Percentiles rank a stretch among this genome's conserved stretches.
phyloP scores from a whole-genome alignment of 2,888 invertebrate species.

The Dryomyza anilis region DNA sequence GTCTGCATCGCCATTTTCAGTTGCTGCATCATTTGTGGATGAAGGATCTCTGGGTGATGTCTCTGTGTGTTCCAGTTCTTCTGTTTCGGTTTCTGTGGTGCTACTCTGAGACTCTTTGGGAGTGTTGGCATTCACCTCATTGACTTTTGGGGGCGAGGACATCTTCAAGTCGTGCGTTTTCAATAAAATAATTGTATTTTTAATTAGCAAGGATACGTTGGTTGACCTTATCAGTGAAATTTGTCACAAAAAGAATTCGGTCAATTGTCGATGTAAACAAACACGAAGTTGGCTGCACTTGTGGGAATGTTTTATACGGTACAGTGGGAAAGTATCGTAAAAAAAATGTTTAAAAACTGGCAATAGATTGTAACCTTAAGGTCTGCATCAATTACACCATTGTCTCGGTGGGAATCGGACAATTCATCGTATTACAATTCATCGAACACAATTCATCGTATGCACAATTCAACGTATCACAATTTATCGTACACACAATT shows the following conservation, averaged over 20 bases:
- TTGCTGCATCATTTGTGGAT: no score
- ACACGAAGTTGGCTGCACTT: neutral
- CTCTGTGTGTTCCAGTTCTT: neutral
- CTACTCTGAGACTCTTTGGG: neutral
- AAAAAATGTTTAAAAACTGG: neutral
- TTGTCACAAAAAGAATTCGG: no score
- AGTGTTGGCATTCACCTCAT: neutral
- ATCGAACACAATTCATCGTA: no score
- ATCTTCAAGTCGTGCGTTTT: neutral
- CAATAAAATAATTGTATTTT: no score
- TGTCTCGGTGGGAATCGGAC: neutral
- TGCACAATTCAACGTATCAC: no score
- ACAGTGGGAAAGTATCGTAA: neutral
- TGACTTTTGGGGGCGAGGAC: neutral
- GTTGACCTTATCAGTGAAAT: no score
- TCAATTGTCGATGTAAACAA: conserved; percentile 3
- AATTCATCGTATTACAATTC: no score
- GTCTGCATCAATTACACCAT: neutral
- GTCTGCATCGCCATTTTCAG: neutral
- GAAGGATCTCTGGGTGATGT: no score
- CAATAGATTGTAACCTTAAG: neutral
- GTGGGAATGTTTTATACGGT: neutral
- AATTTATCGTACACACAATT: no score
- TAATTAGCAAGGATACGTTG: no score
- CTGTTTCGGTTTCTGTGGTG: neutral